Base-by-base conservation (phyloP, 2,888 invertebrate species). In the Clivina fossor region DNA sequence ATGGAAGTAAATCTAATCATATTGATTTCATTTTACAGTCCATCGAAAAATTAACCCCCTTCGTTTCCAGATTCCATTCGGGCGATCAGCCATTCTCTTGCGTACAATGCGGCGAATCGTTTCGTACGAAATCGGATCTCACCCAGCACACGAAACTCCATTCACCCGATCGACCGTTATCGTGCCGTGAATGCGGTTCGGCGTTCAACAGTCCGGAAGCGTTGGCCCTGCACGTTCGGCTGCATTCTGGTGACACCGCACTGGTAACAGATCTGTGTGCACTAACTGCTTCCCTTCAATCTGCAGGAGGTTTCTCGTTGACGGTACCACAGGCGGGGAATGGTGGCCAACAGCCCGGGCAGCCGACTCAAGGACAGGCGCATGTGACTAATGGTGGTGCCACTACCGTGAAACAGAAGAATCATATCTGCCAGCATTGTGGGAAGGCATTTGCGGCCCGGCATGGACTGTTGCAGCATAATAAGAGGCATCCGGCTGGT, bases 391-490 rank as follows among this genome's bases (percentile, higher is more conserved):
- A 74, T 13, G 69, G 73, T 19, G 69, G 71, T 13, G 69, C 70
- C 46, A 61, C 66, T 24, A 71, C 73, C 7, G 72, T 72, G 2
- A 78, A 88, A 66, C 85, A 86, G 18, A 90, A 90, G 71, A 82
- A 86, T 53, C 88, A 89, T 69, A 80, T 88, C 62, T 90, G 90
- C 67, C 81, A 82, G 19, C 87, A 88, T 65, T 90, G 90, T 64
- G 87, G 88, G 33, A 86, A 88, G 69, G 88, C 87, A 3, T 90
- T 90, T 63, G 88, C 88, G 1, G 88, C 90, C 41, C 89, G 89
- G 69, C 90, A 90, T 62, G 90, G 90, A 0, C 72, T 90, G 3
- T 79, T 88, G 57, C 89, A 90, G 65, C 90, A 90, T 72, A 86
- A 87, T 65, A 82, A 86, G 58, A 81, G 85, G 72, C 89, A 90